Evolutionary conservation across 2,888 invertebrate genomes (phyloP), one percentile per base, ranked within the genome.

Genomic region (Epinotia nisella): DNA sequence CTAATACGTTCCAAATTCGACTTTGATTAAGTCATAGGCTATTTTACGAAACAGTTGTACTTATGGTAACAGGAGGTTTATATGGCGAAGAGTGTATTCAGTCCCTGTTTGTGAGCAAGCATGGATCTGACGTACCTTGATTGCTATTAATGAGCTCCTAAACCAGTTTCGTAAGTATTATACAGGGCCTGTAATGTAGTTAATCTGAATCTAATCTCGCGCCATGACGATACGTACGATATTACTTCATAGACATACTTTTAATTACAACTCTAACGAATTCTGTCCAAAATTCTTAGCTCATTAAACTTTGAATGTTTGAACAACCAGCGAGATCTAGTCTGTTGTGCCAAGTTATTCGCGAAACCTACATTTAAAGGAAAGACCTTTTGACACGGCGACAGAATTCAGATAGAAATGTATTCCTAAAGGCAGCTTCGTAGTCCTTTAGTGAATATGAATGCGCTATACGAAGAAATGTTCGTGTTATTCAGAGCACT

Each of bases 281-380:
- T 39, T 39, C 59, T 19, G 39, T 39, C 59, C 11, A 15, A 24
- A 62, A 62, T 49, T 62, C 41, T 41, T 13, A 11, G 41, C 19
- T 41, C 62, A 24, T 62, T 62, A 49, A 61, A 61, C n/a, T n/a
- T n/a, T n/a, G n/a, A n/a, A n/a, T n/a, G n/a, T 62, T 45, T 9
- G 45, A n/a, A 15, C 49, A 29, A 29, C 62, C 15, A 7, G 29
- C n/a, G 29, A 59, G n/a, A 55, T 41, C 51, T 15, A 56, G 45
- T 49, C 49, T 58, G 49, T 68, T 59, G 67, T 49, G 49, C 19
- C 10, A 7, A 49, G 15, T 68, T 59, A 58, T 45, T 56, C 29
- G 24, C 56, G 15, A 56, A 56, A 56, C 24, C 56, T 56, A 56
- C 13, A 56, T 5, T 29, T 29, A 29, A 29, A 29, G 29, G 29